Conservation (phyloP, 2,797 vertebrate genomes). For the Denticeps clupeoides region DNA sequence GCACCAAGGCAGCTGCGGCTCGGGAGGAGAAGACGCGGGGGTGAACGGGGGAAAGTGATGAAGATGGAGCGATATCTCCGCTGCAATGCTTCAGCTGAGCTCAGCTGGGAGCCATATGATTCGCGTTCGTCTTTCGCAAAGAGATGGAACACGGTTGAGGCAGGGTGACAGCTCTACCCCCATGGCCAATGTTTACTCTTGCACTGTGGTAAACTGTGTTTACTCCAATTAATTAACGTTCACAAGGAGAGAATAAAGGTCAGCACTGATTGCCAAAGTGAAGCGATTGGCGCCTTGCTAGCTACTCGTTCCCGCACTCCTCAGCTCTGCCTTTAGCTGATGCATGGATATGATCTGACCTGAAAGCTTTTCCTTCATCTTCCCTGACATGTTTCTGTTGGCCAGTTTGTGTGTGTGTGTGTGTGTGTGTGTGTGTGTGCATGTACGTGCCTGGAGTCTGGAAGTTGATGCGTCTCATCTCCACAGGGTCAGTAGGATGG, state of each 20-base stretch:
- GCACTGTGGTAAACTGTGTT: conserved; percentile 2
- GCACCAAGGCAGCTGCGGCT: conserved; percentile 28
- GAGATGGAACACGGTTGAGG: conserved; percentile 34
- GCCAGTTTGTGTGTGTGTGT: conserved; percentile 8
- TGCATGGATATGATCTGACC: conserved; percentile 1
- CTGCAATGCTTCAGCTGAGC: background rate
- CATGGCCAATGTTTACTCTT: conserved; percentile 1
- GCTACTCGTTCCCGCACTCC: background rate
- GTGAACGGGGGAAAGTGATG: background rate
- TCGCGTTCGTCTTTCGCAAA: background rate
- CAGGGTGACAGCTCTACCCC: background rate
- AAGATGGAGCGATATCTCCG: background rate
- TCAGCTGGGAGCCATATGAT: background rate
- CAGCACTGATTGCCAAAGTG: conserved; percentile 13
- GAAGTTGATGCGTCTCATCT: conserved; percentile 97
- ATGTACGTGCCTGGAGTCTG: conserved; percentile 80
- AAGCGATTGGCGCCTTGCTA: background rate
- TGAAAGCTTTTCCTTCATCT: conserved; percentile 13
- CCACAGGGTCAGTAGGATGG: conserved; percentile 92
- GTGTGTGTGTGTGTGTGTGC: background rate
- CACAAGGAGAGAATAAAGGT: conserved; percentile 18
- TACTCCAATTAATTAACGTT: conserved; percentile 19
- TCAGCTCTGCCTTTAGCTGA: background rate
- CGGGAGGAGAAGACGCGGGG: background rate
- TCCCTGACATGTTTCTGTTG: conserved; percentile 4